Evolutionary conservation across 2,888 invertebrate genomes (phyloP), one percentile per base, ranked within the genome.

Genomic region (Lysandra coridon): DNA sequence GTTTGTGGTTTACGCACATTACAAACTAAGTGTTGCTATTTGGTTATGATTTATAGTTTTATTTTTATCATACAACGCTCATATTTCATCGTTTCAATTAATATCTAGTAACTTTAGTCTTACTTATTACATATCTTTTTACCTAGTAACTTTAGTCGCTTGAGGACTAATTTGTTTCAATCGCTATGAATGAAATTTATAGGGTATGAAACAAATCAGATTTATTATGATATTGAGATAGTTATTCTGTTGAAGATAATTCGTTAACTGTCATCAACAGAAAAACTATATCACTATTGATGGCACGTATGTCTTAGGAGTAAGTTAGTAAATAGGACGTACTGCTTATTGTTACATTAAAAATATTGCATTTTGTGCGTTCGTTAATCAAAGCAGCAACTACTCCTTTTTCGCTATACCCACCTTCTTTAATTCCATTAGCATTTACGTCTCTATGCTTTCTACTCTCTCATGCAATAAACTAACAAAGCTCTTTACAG

Each of bases 1-100:
- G 84, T 83, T 87, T 86, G 85, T 84, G 87, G 86, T 87, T 83
- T 83, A 85, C 84, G 83, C 86, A 86, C 85, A 86, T 79, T 60
- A 23, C 33, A 14, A 17, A 33, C 57, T 33, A 57, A 76, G 17
- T 76, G 76, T 14, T 76, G 33, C 76, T 76, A 76, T 57, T 76
- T 17, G 53, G 6, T 53, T 44, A 44, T 37, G 69, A 69, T 69
- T 69, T 69, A 37, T 33, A 14, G 30, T 76, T 53, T 44, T 57
- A 17, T 17, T 57, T 14, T 57, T 57, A 57, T 17, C 57, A 17
- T 57, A 17, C 53, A 57, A 57, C 17, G 57, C 17, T 4, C 1
- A 4, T 14, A 4, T 17, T 57, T 57, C 17, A 57, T 57, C 57
- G 4, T 17, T 57, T 17, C 57, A 17, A 44, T 57, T 57, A 57